Evolutionary conservation across 2,888 invertebrate species (phyloP), one percentile per base, ranked within the genome.

Genomic region (Cacoxenus indagator): DNA sequence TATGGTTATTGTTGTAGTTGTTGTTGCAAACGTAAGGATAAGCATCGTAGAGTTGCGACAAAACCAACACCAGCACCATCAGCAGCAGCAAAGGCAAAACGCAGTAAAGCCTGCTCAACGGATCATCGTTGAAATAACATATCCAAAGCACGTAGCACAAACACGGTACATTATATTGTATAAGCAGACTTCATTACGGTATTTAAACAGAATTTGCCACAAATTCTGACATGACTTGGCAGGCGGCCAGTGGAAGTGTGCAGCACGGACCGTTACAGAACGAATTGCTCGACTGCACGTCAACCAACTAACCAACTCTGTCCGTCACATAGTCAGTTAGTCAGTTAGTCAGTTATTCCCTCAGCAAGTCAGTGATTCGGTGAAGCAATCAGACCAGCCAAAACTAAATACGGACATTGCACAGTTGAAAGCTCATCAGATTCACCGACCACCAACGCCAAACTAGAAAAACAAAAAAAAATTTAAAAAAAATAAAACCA

Each of bases 131-230:
- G 77, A 82, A 81, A 84, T 84, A 84, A 84, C 81, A 83, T 77
- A 85, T 82, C 85, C 86, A 76, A 83, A 76, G 85, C 85, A 85
- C 85, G 85, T 85, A 85, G 78, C 82, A 84, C 86, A 85, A 85
- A 85, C 86, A 85, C 78, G 81, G 84, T 82, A 78, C 82, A 85
- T 85, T 86, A 86, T 85, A 86, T 85, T 83, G 83, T 85, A 81
- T 85, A 85, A 85, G 85, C 86, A 85, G 85, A 85, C 86, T 85
- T 85, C 86, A 85, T 85, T 85, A 85, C 86, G 83, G 82, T 84
- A 84, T 85, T 85, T 86, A 85, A 85, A 83, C 82, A 83, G 82
- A 85, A 82, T 83, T 83, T 81, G 61, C 78, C 78, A 81, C 75
- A 78, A 78, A 75, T 78, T 78, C 78, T 81, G 76, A 75, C 80